Conservation (phyloP, 2,797 vertebrate genomes). For the Epinephelus coioides region DNA sequence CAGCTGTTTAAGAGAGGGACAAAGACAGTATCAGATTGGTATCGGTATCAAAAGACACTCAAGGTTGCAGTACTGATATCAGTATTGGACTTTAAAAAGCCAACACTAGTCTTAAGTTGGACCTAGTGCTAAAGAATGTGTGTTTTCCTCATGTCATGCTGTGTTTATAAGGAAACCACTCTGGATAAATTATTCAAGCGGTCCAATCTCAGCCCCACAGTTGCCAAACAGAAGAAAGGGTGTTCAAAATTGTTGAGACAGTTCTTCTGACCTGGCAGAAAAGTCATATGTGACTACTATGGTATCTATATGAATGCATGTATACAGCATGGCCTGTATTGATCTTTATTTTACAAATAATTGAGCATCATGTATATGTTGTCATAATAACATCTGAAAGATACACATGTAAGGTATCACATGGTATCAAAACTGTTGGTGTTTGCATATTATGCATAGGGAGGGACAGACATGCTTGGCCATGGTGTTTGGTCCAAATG, state of each 20-base stretch:
- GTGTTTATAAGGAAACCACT: slow-evolving; percentile 13
- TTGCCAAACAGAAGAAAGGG: slow-evolving; percentile 5
- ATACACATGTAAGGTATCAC: neutral
- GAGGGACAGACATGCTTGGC: slow-evolving; percentile 10
- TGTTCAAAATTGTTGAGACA: neutral
- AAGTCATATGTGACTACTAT: neutral
- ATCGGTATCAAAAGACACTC: too few species aligned
- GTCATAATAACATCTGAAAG: neutral
- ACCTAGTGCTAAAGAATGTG: slow-evolving; percentile 2
- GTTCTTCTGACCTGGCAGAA: slow-evolving; percentile 3
- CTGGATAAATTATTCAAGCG: slow-evolving; percentile 7
- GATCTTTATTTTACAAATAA: neutral
- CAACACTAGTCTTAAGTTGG: neutral
- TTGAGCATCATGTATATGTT: neutral
- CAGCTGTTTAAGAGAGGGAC: too few species aligned
- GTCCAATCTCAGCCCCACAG: neutral
- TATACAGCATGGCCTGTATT: neutral
- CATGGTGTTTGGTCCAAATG: slow-evolving; percentile 57
- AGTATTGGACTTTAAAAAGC: too few species aligned
- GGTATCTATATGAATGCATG: neutral
- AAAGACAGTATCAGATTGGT: too few species aligned
- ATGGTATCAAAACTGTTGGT: neutral
- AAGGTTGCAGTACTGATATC: too few species aligned
- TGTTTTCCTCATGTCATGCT: slow-evolving; percentile 4
- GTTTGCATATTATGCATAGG: slow-evolving; percentile 13